Evolutionary conservation across 2,113 vertebrate species (phyloP).

Genomic region (Oryzias woworae): DNA sequence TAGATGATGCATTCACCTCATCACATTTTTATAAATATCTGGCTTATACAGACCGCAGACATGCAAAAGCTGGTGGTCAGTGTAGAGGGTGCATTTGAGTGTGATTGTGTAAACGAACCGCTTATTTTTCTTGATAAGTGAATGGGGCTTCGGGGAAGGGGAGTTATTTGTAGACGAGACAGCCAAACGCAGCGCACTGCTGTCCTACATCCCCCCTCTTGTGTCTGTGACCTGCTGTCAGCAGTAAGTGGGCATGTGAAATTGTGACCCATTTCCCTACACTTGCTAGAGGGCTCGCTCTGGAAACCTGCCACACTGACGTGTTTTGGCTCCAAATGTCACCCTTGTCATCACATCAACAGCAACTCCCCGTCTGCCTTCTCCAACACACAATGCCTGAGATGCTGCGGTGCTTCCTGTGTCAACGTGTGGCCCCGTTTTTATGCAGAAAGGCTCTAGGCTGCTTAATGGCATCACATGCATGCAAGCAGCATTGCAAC

Average conservation of each 20-base stretch:
- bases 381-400: neutral
- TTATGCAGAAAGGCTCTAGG: neutral
- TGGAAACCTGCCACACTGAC: slow-evolving; percentile 43
- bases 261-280: slow-evolving; percentile 66
- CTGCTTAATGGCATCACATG: slow-evolving; percentile 13
- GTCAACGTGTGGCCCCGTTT: slow-evolving; percentile 9
- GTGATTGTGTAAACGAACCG: neutral
- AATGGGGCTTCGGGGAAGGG: neutral
- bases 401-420: slow-evolving; percentile 10
- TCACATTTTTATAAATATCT: slow-evolving; percentile 22
- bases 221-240: slow-evolving; percentile 40
- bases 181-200: slow-evolving; percentile 9
- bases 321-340: slow-evolving; percentile 21
- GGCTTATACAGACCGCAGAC: slow-evolving; percentile 11
- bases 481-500: neutral
- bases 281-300: slow-evolving; percentile 49
- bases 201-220: slow-evolving; percentile 54
- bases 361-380: neutral
- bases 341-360: neutral
- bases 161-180: slow-evolving; percentile 19
- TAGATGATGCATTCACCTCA: slow-evolving; percentile 11
- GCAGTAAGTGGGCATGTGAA: slow-evolving; percentile 31
- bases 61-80: too few relatives aligned
- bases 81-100: neutral
- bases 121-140: neutral